Evolutionary conservation across 2,797 vertebrate species (phyloP), one percentile per base, ranked within the genome.

Genomic region (Spatula clypeata): DNA sequence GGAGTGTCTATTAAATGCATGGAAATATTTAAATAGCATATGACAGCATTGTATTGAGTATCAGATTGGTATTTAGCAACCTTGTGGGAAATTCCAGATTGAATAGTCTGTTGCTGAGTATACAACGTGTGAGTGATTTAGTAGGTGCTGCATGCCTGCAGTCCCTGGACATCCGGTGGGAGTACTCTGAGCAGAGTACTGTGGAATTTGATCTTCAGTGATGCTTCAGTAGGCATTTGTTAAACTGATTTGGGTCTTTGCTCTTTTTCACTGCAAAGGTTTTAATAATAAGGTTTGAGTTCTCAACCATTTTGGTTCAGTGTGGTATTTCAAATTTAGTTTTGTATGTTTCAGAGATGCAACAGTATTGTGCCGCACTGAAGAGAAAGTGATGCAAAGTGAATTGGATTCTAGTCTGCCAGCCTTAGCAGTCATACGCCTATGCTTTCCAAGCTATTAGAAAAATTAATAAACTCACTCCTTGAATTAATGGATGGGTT

Each of bases 401-500:
- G 79, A 90, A 77, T 71, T 85, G 49, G 24, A 87, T 88, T 66
- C 7, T 18, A 13, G 51, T 88, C 71, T 54, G 24, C 42, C 65
- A 83, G 32, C n/a, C 44, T 65, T 51, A 79, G 51, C 45, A 73
- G 55, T 79, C 62, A 81, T 18, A 36, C 20, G 32, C 21, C 20
- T 79, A 40, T 92, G 42, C 64, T 95, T 94, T 95, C 79, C 73
- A 93, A 87, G 57, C 84, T 90, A 38, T 87, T 88, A 92, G 27
- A 74, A 92, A 94, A 90, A 96, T 79, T 93, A 91, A 89, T 87
- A 95, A 91, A 88, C 70, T 92, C 77, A 77, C 67, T 94, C 34
- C 47, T 85, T 77, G 82, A 94, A 92, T 97, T 97, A 96, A 96
- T 94, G 74, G 62, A 67, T 91, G 64, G 55, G 32, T 61, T 93